phyloP scores from a whole-genome alignment of 2,113 vertebrate genomes.

The Stegastes partitus region DNA sequence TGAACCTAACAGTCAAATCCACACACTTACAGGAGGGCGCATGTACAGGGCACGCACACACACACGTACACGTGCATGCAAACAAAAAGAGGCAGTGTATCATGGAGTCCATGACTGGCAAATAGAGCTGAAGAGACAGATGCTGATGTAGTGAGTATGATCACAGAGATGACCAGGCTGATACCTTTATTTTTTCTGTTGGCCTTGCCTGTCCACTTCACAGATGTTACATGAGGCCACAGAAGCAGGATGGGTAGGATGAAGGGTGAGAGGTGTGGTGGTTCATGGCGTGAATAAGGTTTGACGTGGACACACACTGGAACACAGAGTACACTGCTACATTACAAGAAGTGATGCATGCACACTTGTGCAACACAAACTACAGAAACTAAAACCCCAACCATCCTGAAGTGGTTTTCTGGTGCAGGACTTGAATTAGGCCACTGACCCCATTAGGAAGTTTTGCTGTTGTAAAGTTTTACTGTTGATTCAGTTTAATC shows the following conservation, averaged over 20 bases:
- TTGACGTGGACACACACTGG: slow-evolving; percentile 54
- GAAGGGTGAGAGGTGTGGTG: slow-evolving; percentile 48
- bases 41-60: background rate
- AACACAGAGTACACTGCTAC: slow-evolving; percentile 58
- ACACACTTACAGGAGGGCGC: background rate
- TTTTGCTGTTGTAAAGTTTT: background rate
- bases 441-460: slow-evolving; percentile 21
- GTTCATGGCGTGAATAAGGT: slow-evolving; percentile 64
- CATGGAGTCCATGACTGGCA: background rate
- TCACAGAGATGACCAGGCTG: slow-evolving; percentile 33
- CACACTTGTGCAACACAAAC: slow-evolving; percentile 8
- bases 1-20: too few relatives aligned
- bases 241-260: slow-evolving; percentile 48
- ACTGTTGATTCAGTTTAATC: slow-evolving; percentile 1
- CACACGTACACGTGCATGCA: background rate
- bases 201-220: slow-evolving; percentile 44
- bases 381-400: background rate
- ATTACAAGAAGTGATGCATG: slow-evolving; percentile 1
- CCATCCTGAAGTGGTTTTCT: background rate
- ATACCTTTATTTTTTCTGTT: slow-evolving; percentile 55
- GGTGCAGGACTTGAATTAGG: slow-evolving; percentile 21
- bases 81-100: slow-evolving; percentile 6
- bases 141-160: slow-evolving; percentile 25
- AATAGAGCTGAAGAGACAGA: slow-evolving; percentile 2
- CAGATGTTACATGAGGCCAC: slow-evolving; percentile 32